Conservation (phyloP, 2,888 invertebrate genomes). For the Ophion ventricosus region DNA sequence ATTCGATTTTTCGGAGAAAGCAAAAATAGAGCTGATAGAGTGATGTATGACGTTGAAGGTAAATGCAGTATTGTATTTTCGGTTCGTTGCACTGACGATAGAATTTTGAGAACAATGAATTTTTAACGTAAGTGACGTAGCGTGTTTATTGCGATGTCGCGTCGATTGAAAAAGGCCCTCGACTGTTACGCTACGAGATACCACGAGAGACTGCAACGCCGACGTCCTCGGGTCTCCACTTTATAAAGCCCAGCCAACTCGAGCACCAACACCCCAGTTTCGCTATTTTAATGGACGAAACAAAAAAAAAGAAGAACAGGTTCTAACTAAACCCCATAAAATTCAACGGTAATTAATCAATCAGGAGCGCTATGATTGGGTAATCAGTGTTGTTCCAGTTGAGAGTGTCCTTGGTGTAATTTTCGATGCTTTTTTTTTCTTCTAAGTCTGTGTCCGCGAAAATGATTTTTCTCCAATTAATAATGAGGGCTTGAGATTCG, state of each 20-base stretch:
- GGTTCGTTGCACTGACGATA: not conserved
- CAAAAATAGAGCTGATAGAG: not conserved
- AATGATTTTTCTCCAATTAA: too few relatives aligned
- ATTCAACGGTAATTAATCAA: slow-evolving; percentile 45
- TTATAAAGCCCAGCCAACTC: slow-evolving; percentile 72
- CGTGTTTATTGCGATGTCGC: slow-evolving; percentile 14
- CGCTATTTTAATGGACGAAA: slow-evolving; percentile 69
- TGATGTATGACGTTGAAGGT: not conserved
- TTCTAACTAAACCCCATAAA: slow-evolving; percentile 27
- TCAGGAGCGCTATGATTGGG: slow-evolving; percentile 15
- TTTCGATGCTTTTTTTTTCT: not conserved
- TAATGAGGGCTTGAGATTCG: too few relatives aligned
- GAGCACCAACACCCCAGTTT: slow-evolving; percentile 62
- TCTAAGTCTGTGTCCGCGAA: too few relatives aligned
- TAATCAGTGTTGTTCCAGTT: slow-evolving; percentile 22
- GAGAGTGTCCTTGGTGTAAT: not conserved
- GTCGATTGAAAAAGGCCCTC: slow-evolving; percentile 56
- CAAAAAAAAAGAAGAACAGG: slow-evolving; percentile 50
- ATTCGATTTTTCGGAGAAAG: not conserved
- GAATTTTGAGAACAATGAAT: too few relatives aligned
- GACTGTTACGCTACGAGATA: slow-evolving; percentile 68
- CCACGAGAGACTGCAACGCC: slow-evolving; percentile 74
- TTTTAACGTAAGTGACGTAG: not conserved
- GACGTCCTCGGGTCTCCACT: slow-evolving; percentile 77
- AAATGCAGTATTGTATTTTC: not conserved